Base-by-base conservation (phyloP, 30 jellyfish, hydroid and myxozoan genomes). In the Nemopilema nomurai region DNA sequence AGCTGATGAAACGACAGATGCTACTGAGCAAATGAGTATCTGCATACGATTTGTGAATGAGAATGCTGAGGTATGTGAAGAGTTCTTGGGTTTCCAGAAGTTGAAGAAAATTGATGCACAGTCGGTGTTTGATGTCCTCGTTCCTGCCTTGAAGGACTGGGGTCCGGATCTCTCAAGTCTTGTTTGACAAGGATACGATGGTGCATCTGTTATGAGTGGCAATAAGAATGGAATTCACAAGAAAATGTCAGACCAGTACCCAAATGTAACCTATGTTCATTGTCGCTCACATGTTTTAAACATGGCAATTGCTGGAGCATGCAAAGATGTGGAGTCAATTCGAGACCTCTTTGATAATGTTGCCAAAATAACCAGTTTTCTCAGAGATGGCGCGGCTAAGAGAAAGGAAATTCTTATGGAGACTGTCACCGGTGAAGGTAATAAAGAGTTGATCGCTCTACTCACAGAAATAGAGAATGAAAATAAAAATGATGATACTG, bases 151-250 rank as follows among this genome's bases (percentile, higher is more conserved):
- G 70, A 25, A 80, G 82, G 64, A 41, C 33, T 23, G 85, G 90
- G 85, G 85, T 80, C 90, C 67, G 8, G 85, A 67, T 67, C 85
- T 67, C 28, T 80, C 85, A 62, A 62, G 4, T 49, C 69, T 63
- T 16, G 74, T 79, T 79, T 85, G 90, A 80, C 90, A 80, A 80
- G 90, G 90, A 80, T 80, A 80, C 50, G 82, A 80, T 80, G 90
- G 71, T 80, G 90, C 81, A 62, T 67, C 82, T 62, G 82, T 67
- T 25, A 30, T 18, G 77, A 80, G 90, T 62, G 81, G 90, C 81
- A 80, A 80, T 62, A 64, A 80, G 84, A 80, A 80, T 80, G 82
- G 90, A 64, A 66, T 80, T 80, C 82, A 67, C 83, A 80, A 67
- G 84, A 80, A 80, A 80, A 71, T 80, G 84, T 80, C 90, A 80